Base-by-base conservation (phyloP, 2,797 vertebrate genomes). In the Alcedo atthis region DNA sequence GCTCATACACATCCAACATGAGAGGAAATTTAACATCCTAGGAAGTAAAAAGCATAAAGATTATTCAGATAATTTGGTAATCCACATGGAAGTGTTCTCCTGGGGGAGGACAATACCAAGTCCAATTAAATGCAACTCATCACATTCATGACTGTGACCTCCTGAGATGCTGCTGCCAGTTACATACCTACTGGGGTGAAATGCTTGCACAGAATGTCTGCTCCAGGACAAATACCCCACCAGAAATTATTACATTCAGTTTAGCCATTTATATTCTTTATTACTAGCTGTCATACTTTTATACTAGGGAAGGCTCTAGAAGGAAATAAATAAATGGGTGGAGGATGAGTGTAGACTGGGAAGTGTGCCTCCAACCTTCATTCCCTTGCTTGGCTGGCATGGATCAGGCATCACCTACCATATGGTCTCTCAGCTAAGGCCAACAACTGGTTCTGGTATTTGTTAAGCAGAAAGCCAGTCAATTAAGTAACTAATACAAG, bases 21-120 rank as follows among this genome's bases (percentile, higher is more conserved):
- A 99, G 99, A 32, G 99, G 99, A 97, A 99, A 99, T 97, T 99
- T 99, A 73, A 99, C 99, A 96, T 99, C 99, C 99, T 99, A 92
- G 6, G 43, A 79, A 89, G 54, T 69, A 25, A 62, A 75, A 57
- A 68, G 11, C 19, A 51, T 6, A 4, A 71, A 37, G 22, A 33
- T 54, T 33, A 69, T 32, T 26, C 55, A 19, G 22, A 40, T 18
- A 8, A 32, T 11, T 40, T 37, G 35, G 43, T 43, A 68, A 11
- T 77, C 37, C 59, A 43, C 2, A 3, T 45, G 13, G 54, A 67
- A 74, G 33, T 1, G 0, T 24, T 81, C 62, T 68, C 12, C 58
- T 7, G 20, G 1, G 3, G 24, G 32, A 89, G 26, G 26, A n/a
- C 48, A 89, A 46, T 30, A 37, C 7, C 9, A 61, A 42, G n/a